A percentile compares a stretch with the other conserved stretches of the same genome.
Evolutionary conservation across 2,113 vertebrate species (phyloP).

Genomic region (Burhinus bistriatus): DNA sequence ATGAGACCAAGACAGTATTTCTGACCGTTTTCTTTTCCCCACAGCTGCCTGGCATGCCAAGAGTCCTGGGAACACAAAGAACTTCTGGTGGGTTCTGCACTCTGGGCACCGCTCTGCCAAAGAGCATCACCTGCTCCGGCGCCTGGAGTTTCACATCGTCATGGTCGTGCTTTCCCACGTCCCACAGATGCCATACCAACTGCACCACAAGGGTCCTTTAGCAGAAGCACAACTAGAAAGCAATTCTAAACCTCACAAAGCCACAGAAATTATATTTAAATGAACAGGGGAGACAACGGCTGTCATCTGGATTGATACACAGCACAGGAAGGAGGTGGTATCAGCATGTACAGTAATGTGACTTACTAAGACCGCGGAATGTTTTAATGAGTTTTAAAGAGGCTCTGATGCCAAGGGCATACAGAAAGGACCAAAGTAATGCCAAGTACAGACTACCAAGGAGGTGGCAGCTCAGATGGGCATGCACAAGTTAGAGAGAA

Average conservation of each 20-base stretch:
- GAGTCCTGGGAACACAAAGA: background rate
- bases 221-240: constrained; percentile 77
- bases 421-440: constrained; percentile 69
- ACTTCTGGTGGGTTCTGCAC: background rate
- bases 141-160: background rate
- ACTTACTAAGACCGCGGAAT: constrained; percentile 65
- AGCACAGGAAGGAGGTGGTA: constrained; percentile 58
- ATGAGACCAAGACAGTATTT: background rate
- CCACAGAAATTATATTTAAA: constrained; percentile 62
- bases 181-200: background rate
- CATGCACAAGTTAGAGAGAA: constrained; percentile 72
- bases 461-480: constrained; percentile 56
- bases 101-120: background rate
- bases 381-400: constrained; percentile 59
- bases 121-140: background rate
- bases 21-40: background rate
- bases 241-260: constrained; percentile 76
- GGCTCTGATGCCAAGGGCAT: constrained; percentile 46
- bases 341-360: constrained; percentile 37
- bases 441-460: constrained; percentile 64
- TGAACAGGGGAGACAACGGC: background rate
- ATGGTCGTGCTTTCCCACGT: background rate
- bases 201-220: constrained; percentile 57
- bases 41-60: background rate
- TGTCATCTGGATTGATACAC: constrained; percentile 56